Evolutionary conservation across 2,113 vertebrate genomes (phyloP).

Genomic region (Burhinus oedicnemus): DNA sequence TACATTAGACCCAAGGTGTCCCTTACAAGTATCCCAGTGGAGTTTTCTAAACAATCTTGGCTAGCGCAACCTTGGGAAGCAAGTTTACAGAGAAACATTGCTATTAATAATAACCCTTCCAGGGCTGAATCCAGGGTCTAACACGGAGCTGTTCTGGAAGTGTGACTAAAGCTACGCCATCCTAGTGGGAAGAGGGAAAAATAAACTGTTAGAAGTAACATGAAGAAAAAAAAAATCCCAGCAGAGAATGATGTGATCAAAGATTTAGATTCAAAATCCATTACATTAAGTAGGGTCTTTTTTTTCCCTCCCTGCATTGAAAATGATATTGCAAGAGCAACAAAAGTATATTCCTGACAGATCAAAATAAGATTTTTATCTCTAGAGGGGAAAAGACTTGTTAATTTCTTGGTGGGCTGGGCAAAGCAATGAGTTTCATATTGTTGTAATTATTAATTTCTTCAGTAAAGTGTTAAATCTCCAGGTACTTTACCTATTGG

Average conservation of each 20-base stretch:
- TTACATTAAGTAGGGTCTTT: not conserved
- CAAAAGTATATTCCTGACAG: not conserved
- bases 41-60: constrained; percentile 63
- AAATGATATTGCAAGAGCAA: not conserved
- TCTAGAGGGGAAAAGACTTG: constrained; percentile 25
- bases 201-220: not conserved
- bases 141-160: not conserved
- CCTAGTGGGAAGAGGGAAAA: not conserved
- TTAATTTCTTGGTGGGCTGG: constrained; percentile 52
- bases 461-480: constrained; percentile 58
- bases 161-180: not conserved
- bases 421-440: constrained; percentile 44
- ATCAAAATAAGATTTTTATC: constrained; percentile 47
- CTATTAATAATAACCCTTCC: constrained; percentile 46
- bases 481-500: constrained; percentile 40
- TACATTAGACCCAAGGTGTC: constrained; percentile 70
- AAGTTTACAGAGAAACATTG: constrained; percentile 38
- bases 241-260: not conserved
- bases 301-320: not conserved
- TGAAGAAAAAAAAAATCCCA: not conserved
- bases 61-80: constrained; percentile 53
- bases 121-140: not conserved
- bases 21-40: constrained; percentile 62
- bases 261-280: not conserved
- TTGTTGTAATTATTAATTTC: constrained; percentile 65